phyloP scores from a whole-genome alignment of 2,797 vertebrate species.

The Gallirallus australis region DNA sequence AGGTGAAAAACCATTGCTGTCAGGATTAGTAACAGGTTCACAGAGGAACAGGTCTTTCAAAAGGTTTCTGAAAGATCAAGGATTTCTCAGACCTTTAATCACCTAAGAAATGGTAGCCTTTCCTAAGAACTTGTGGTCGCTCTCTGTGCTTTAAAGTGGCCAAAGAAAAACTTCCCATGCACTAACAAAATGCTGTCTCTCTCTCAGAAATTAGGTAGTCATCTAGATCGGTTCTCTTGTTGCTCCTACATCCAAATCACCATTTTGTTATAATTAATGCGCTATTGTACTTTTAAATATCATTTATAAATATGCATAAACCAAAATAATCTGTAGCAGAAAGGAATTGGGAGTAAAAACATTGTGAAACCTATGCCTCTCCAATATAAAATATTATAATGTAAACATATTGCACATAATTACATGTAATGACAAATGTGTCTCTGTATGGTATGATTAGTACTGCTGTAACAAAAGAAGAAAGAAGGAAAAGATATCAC shows the following conservation, averaged over 20 bases:
- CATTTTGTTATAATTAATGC: slow-evolving; percentile 35
- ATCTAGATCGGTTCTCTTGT: not conserved
- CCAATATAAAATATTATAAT: slow-evolving; percentile 51
- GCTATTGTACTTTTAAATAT: slow-evolving; percentile 50
- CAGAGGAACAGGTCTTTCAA: not conserved
- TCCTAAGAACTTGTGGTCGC: not conserved
- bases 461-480: slow-evolving; percentile 41
- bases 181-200: not conserved
- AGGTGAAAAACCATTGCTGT: not conserved
- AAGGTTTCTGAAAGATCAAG: slow-evolving; percentile 22
- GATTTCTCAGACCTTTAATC: slow-evolving; percentile 1
- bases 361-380: slow-evolving; percentile 32
- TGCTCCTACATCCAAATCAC: not conserved
- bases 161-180: not conserved
- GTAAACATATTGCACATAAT: slow-evolving; percentile 58
- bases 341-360: slow-evolving; percentile 35
- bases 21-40: not conserved
- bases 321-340: slow-evolving; percentile 24
- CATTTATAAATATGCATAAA: slow-evolving; percentile 60
- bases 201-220: not conserved
- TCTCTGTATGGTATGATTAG: slow-evolving; percentile 39
- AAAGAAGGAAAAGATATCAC: slow-evolving; percentile 38
- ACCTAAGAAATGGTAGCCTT: not conserved
- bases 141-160: not conserved
- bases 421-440: slow-evolving; percentile 48